phyloP scores from a whole-genome alignment of 53 echinoderm and acorn worm genomes.

The Patiria pectinifera region DNA sequence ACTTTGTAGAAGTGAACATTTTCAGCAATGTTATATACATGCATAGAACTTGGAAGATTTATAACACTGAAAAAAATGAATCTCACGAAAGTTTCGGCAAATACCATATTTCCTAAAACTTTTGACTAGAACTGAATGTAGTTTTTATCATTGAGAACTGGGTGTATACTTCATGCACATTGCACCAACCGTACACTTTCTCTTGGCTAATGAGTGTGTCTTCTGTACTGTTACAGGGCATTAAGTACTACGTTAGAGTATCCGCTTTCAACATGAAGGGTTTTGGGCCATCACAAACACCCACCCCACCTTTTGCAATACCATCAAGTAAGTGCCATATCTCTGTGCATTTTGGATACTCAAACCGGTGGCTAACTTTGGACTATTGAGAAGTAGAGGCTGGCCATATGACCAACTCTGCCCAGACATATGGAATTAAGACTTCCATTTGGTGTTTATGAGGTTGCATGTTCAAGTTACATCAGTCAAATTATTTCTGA shows the following conservation, averaged over 20 bases:
- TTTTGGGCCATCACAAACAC: conserved; percentile 86
- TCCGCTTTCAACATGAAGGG: conserved; percentile 99
- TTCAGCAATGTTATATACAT: too few species aligned
- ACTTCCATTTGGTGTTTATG: too few species aligned
- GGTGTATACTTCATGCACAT: neutral
- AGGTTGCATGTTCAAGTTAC: too few species aligned
- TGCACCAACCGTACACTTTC: neutral
- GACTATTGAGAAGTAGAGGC: neutral
- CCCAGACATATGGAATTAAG: neutral
- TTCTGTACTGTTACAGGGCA: conserved; percentile 59
- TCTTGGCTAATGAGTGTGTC: neutral
- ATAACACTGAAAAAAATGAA: too few species aligned
- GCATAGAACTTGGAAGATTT: too few species aligned
- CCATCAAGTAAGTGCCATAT: conserved; percentile 85
- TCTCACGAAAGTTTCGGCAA: too few species aligned
- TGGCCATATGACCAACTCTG: neutral
- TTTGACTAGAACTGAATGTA: too few species aligned
- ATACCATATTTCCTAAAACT: too few species aligned
- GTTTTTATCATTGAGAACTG: too few species aligned
- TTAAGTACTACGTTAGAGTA: conserved; percentile 91
- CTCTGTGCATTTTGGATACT: neutral
- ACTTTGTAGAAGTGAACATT: too few species aligned
- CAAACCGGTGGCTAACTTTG: too few species aligned
- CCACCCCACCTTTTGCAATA: conserved; percentile 80
- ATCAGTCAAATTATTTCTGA: too few species aligned